Evolutionary conservation across 1,140 invertebrate genomes (phyloP), one percentile per base, ranked within the genome.

Genomic region (Melanaphis sacchari): DNA sequence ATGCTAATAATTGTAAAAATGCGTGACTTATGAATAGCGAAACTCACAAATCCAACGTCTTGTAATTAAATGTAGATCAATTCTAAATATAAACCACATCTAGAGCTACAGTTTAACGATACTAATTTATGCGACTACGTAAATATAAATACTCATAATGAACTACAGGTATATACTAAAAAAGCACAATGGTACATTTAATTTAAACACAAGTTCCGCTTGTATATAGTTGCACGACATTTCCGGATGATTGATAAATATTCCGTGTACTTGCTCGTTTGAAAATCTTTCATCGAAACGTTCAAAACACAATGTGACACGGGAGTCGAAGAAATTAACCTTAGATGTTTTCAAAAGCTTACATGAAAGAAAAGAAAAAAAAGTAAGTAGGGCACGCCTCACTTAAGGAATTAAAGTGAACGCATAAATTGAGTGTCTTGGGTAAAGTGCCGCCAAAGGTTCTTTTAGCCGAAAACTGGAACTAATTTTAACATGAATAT

Each of bases 361-460:
- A n/a, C 21, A n/a, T 31, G 7, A 87, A 87, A 46, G 43, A 87
- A 84, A 84, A 40, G 81, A 15, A 84, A 87, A 43, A 43, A 87
- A 87, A 43, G 31, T 46, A 87, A 46, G 49, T 87, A 46, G 85
- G 43, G 31, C 31, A 46, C 85, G 31, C 38, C 43, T 43, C 85
- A 46, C 85, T 87, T 87, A 87, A 87, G 26, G 49, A n/a, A 87
- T 46, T 87, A 87, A 87, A 87, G 43, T 87, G 85, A 49, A 46
- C 31, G 49, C 46, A 87, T 46, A 87, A n/a, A 87, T 87, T 87
- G 84, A 43, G 41, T 26, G 82, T n/a, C 85, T 46, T 15, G 41
- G 7, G 26, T 87, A 87, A 49, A 87, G 85, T 87, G 41, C 41
- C 41, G 21, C 31, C 31, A 49, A 87, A 87, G 43, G 41, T 87